Conservation (phyloP, 2,113 vertebrate species). For the Ailurus styani region DNA sequence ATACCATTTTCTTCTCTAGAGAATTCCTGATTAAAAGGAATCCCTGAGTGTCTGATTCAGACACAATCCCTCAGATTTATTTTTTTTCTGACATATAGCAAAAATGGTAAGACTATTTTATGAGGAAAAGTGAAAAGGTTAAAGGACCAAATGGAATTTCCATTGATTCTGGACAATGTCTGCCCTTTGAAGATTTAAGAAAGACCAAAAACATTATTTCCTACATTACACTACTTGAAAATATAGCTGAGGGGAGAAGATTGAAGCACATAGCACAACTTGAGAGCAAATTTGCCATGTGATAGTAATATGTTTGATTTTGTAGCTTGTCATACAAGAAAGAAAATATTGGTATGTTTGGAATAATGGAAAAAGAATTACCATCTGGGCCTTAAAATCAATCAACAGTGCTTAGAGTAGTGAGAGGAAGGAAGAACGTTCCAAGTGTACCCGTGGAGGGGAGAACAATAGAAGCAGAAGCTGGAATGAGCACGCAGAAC, state of each 20-base stretch:
- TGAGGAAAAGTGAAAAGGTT: neutral
- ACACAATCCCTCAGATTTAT: neutral
- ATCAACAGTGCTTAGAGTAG: too few relatives aligned
- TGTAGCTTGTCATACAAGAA: neutral
- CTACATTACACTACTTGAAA: neutral
- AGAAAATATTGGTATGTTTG: neutral
- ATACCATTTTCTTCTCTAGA: neutral
- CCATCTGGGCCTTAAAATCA: neutral
- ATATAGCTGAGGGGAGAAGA: neutral
- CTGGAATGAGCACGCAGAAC: neutral
- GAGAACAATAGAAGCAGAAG: neutral
- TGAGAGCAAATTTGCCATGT: neutral
- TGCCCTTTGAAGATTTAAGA: conserved; percentile 20
- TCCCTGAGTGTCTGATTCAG: neutral
- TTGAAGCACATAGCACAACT: neutral
- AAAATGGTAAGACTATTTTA: neutral
- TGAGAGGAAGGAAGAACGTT: neutral
- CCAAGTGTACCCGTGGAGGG: rapidly evolving
- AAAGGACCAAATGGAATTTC: conserved; percentile 7
- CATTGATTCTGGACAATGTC: neutral
- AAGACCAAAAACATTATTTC: neutral
- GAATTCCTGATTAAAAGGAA: neutral
- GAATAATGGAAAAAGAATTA: neutral
- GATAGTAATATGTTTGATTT: neutral
- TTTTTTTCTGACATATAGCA: neutral